A percentile compares a stretch with the other conserved stretches of the same genome.
phyloP scores from a whole-genome alignment of 2,888 invertebrate species.

The Spatulosminthurus flaviceps region DNA sequence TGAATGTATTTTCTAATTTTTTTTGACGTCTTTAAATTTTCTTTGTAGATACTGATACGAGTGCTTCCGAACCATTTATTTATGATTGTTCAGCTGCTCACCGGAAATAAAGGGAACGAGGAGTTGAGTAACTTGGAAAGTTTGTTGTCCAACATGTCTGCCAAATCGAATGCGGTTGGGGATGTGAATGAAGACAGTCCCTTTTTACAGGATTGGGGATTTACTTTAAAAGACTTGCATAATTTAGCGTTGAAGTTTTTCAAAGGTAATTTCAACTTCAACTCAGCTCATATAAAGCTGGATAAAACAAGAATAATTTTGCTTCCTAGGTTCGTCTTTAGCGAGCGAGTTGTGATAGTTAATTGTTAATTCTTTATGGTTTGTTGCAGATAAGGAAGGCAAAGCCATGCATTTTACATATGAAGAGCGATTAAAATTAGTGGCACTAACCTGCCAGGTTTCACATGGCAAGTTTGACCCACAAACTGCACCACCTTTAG shows the following conservation, averaged over 20 bases:
- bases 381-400: slow-evolving; percentile 89
- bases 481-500: slow-evolving; percentile 79
- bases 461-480: slow-evolving; percentile 82
- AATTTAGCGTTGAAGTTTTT: slow-evolving; percentile 89
- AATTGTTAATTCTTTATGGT: slow-evolving; percentile 55
- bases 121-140: slow-evolving; percentile 14
- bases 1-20: too few species aligned
- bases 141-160: slow-evolving; percentile 29
- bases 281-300: too few species aligned
- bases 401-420: slow-evolving; percentile 95
- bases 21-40: neutral
- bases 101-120: slow-evolving; percentile 13
- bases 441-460: slow-evolving; percentile 92
- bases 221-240: slow-evolving; percentile 78
- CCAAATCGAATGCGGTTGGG: slow-evolving; percentile 27
- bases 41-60: neutral
- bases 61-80: slow-evolving; percentile 1
- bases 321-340: neutral
- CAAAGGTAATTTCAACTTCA: slow-evolving; percentile 84
- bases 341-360: neutral
- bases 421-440: slow-evolving; percentile 88
- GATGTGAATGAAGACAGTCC: slow-evolving; percentile 57
- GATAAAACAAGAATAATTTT: too few species aligned
- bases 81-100: slow-evolving; percentile 35
- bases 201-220: slow-evolving; percentile 66